phyloP scores from a whole-genome alignment of 2,113 vertebrate species.

The Varanus salvator region DNA sequence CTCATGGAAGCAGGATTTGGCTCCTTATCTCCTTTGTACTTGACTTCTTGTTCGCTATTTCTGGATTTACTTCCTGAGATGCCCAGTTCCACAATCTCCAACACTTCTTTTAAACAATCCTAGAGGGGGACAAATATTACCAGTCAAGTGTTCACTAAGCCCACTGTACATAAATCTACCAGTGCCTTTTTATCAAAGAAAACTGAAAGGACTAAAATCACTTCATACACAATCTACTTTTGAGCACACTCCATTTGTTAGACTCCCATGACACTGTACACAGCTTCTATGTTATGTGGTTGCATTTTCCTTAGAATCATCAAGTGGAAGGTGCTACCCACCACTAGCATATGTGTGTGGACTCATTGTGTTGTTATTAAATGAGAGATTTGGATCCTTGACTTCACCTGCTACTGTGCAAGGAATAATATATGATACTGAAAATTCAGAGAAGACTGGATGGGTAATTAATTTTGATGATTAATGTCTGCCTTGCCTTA shows the following conservation, averaged over 20 bases:
- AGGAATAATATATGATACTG: neutral
- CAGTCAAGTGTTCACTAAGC: neutral
- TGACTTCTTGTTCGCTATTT: constrained; percentile 89
- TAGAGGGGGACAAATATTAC: constrained; percentile 63
- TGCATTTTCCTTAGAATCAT: no score
- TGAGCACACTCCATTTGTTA: neutral
- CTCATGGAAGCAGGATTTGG: constrained; percentile 96
- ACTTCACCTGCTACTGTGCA: neutral
- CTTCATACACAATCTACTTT: neutral
- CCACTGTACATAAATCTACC: neutral
- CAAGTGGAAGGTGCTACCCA: neutral
- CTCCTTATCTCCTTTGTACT: constrained; percentile 95
- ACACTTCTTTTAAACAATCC: constrained; percentile 94
- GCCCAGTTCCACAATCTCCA: constrained; percentile 95
- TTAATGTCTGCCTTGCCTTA: neutral
- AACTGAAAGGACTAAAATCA: neutral
- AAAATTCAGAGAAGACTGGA: neutral
- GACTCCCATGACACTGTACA: neutral
- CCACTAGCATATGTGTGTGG: neutral
- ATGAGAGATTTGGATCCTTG: neutral
- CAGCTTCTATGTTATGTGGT: neutral
- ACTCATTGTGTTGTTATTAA: neutral
- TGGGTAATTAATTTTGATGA: neutral
- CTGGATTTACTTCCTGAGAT: constrained; percentile 96
- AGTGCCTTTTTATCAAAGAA: neutral